Evolutionary conservation across 1,140 invertebrate genomes (phyloP).

Genomic region (Anastrepha ludens): DNA sequence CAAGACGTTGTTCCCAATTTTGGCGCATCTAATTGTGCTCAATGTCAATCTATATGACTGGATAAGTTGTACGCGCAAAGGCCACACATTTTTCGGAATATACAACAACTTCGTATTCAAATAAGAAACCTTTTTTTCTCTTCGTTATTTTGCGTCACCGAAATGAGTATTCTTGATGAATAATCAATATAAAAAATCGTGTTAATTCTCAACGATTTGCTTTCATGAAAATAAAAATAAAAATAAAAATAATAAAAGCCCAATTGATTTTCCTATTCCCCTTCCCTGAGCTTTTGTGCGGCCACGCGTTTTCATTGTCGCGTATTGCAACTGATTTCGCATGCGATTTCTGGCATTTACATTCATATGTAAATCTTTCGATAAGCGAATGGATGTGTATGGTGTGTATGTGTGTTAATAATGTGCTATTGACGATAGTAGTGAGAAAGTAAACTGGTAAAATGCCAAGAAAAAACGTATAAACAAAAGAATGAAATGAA

Average conservation of each 20-base stretch:
- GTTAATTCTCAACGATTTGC: background rate
- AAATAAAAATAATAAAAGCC: background rate
- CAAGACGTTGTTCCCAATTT: too few species aligned
- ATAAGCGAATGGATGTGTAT: background rate
- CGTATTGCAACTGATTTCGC: background rate
- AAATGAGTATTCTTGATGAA: too few species aligned
- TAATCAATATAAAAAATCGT: too few species aligned
- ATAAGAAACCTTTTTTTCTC: too few species aligned
- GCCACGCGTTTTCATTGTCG: slow-evolving; percentile 39
- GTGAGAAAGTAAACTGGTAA: background rate
- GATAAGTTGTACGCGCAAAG: too few species aligned
- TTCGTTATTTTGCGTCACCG: too few species aligned
- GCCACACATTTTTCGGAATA: too few species aligned
- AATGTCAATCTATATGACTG: too few species aligned
- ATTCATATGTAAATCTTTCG: background rate
- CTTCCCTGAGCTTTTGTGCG: background rate
- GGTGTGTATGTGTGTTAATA: background rate
- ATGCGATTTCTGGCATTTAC: background rate
- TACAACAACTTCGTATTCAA: too few species aligned
- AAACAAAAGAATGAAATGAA: slow-evolving; percentile 8
- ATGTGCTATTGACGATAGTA: background rate
- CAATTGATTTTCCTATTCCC: background rate
- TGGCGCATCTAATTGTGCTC: too few species aligned
- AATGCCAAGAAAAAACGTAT: background rate
- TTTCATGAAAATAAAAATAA: background rate